These are phyloP conservation scores for Typhlichthys eigenmanni DNA, from an alignment of 2,797 vertebrate species.

Conservation along the genomic window DNA sequence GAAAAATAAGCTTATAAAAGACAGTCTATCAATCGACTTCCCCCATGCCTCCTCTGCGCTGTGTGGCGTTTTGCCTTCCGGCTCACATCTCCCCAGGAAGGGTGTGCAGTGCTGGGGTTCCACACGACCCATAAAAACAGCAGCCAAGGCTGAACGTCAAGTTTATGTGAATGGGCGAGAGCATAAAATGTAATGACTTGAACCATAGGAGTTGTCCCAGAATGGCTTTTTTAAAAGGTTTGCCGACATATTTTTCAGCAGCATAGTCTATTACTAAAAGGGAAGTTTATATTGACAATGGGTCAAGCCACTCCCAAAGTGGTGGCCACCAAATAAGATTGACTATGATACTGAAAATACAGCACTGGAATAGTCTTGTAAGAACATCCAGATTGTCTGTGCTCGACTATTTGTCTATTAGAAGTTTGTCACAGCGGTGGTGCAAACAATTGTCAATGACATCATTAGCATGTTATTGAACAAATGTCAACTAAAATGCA, in stretches of 20 bases:
- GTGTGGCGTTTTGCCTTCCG: slow-evolving; percentile 65
- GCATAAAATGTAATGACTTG: slow-evolving; percentile 78
- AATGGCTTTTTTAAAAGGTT: slow-evolving; percentile 72
- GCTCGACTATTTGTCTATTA: too few relatives aligned
- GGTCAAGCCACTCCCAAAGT: slow-evolving; percentile 28
- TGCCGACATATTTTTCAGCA: slow-evolving; percentile 68
- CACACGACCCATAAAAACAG: slow-evolving; percentile 73
- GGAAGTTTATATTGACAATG: slow-evolving; percentile 67
- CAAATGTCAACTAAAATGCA: too few relatives aligned
- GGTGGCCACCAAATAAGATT: too few relatives aligned
- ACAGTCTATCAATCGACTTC: slow-evolving; percentile 70
- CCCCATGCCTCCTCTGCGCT: slow-evolving; percentile 52
- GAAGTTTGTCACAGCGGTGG: too few relatives aligned
- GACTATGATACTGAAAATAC: too few relatives aligned
- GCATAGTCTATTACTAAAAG: slow-evolving; percentile 68
- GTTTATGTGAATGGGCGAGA: slow-evolving; percentile 73
- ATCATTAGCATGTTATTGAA: too few relatives aligned
- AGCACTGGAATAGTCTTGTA: too few relatives aligned
- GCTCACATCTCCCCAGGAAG: slow-evolving; percentile 68
- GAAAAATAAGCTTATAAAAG: slow-evolving; percentile 76
- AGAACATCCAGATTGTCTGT: too few relatives aligned
- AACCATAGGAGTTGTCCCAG: slow-evolving; percentile 63
- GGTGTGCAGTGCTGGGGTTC: slow-evolving; percentile 64
- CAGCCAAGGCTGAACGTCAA: slow-evolving; percentile 68
- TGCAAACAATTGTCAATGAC: too few relatives aligned